Conservation (phyloP, 1,140 invertebrate genomes). For the Cotesia vestalis region DNA sequence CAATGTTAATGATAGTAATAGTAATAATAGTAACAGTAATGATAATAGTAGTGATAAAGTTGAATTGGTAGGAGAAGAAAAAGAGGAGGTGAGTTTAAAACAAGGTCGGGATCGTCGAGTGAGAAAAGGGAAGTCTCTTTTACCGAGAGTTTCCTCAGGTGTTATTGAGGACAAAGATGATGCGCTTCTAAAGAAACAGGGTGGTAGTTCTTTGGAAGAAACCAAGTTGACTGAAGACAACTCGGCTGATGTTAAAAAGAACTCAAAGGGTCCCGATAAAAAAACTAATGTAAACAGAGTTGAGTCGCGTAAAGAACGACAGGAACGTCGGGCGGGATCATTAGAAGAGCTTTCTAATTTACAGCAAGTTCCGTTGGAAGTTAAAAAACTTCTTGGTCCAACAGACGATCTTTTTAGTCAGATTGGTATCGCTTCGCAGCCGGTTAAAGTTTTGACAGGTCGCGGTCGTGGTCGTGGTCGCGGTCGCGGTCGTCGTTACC, state of each 20-base stretch:
- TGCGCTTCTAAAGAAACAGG: slow-evolving; percentile 8
- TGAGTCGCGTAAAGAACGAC: slow-evolving; percentile 29
- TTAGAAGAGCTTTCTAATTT: slow-evolving; percentile 34
- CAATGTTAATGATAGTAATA: too few species aligned
- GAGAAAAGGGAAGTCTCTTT: slow-evolving; percentile 30
- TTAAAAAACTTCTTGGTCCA: slow-evolving; percentile 44
- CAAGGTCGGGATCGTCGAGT: slow-evolving; percentile 12
- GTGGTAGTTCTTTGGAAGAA: slow-evolving; percentile 27
- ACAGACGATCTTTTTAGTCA: slow-evolving; percentile 43
- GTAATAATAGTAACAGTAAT: background rate
- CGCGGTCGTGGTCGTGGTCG: too few species aligned
- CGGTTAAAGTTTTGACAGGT: slow-evolving; percentile 29
- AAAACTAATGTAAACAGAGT: slow-evolving; percentile 15
- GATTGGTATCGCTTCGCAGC: slow-evolving; percentile 35
- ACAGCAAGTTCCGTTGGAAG: slow-evolving; percentile 44
- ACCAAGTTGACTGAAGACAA: slow-evolving; percentile 27
- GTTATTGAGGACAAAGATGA: slow-evolving; percentile 25
- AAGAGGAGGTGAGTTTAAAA: background rate
- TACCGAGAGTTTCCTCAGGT: slow-evolving; percentile 12
- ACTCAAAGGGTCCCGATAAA: slow-evolving; percentile 17
- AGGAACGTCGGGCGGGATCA: slow-evolving; percentile 36
- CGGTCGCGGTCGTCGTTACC: too few species aligned
- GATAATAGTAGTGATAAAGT: background rate
- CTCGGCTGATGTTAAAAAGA: slow-evolving; percentile 15
- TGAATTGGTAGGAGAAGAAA: background rate